Base-by-base conservation (phyloP, 1,140 invertebrate genomes). In the Caerostris darwini region DNA sequence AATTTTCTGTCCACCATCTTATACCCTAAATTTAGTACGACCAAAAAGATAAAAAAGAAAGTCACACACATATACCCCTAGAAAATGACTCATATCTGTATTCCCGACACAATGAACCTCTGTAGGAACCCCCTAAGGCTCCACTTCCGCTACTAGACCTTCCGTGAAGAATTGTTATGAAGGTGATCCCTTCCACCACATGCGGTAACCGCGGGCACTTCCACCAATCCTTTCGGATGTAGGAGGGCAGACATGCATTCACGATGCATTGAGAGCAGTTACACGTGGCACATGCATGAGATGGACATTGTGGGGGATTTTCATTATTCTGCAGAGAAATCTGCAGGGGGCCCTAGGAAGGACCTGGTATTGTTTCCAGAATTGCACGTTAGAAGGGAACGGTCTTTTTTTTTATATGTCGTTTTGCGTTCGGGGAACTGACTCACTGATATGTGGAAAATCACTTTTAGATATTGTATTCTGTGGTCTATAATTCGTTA, bases 241-340 rank as follows among this genome's bases (percentile, higher is more conserved):
- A 34, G 83, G 56, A 59, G n/a, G 54, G 17, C 54, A 58, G 19
- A 77, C 34, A 77, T 57, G 83, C 34, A 85, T 85, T 85, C 56
- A 85, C 58, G 56, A 85, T 85, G 58, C 56, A 58, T 5, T 58
- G 17, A 58, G 17, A 6, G 56, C 83, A 59, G 83, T 10, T 50
- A 85, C 56, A 85, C 57, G 17, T 85, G 83, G 34, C 83, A 85
- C 83, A 19, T 85, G n/a, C 54, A 34, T 85, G 83, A 10, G 83
- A 85, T 34, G 83, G 83, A 58, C 83, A 85, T 85, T 85, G 56
- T 85, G 17, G 14, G 64, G 57, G 83, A 85, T 59, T 85, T 77
- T 85, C 83, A 59, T 85, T 85, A 85, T 58, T 56, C 83, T 57
- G 7, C n/a, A 14, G 12, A 10, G 54, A 34, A 85, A 10, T 57